Conservation (phyloP, 2,888 invertebrate species). For the Cordilura impudica region DNA sequence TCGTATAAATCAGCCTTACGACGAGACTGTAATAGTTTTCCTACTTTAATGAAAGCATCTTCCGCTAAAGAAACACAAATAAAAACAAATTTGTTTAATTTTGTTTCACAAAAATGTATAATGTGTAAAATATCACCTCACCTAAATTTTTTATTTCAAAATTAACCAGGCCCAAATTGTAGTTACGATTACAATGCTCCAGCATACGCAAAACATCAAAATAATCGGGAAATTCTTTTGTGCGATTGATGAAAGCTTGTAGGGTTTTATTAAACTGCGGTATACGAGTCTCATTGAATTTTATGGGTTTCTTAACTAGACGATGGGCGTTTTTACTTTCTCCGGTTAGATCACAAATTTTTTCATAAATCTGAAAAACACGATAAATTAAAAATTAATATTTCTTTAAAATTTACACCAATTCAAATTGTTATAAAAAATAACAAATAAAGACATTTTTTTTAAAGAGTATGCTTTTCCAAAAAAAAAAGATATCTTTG, state of each 20-base stretch:
- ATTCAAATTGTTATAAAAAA: too few relatives aligned
- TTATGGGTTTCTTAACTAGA: constrained; percentile 75
- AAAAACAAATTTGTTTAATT: neutral
- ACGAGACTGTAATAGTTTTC: constrained; percentile 82
- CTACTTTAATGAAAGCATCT: constrained; percentile 83
- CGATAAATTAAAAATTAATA: neutral
- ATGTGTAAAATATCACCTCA: constrained; percentile 63
- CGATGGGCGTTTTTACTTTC: constrained; percentile 76
- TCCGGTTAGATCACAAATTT: constrained; percentile 83
- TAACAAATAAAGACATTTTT: too few relatives aligned
- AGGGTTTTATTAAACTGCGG: constrained; percentile 76
- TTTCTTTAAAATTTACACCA: too few relatives aligned
- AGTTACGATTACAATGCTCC: constrained; percentile 75
- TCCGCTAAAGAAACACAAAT: constrained; percentile 78
- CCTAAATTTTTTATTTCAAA: constrained; percentile 77
- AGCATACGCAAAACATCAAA: constrained; percentile 78
- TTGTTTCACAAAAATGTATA: neutral
- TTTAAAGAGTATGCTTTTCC: too few relatives aligned
- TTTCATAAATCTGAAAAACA: constrained; percentile 77
- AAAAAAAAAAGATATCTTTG: too few relatives aligned
- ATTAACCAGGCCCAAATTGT: constrained; percentile 70
- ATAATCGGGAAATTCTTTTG: constrained; percentile 79
- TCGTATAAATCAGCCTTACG: constrained; percentile 83
- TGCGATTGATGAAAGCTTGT: constrained; percentile 75
- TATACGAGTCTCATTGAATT: constrained; percentile 74